Evolutionary conservation across 2,888 invertebrate genomes (phyloP).

Genomic region (Andrena bicolor): DNA sequence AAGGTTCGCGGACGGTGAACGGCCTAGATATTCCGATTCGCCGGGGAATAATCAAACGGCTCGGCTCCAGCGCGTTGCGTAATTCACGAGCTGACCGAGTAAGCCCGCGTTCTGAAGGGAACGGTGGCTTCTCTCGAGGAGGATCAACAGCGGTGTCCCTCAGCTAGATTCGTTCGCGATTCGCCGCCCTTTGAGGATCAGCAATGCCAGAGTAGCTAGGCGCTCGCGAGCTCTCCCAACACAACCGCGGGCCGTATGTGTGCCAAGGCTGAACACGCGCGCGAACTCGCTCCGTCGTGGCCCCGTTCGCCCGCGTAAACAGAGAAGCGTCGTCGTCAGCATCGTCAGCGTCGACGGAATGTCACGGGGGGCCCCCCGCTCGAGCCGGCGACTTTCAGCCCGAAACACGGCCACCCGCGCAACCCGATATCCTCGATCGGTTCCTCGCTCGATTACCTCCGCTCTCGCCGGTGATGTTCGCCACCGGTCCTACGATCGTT

Average conservation of each 20-base stretch:
- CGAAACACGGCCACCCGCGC: background rate
- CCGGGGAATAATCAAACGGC: slow-evolving; percentile 28
- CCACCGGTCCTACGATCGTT: background rate
- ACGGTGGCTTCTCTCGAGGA: background rate
- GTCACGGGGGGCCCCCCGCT: slow-evolving; percentile 39
- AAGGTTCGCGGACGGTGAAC: background rate
- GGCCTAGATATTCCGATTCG: slow-evolving; percentile 23
- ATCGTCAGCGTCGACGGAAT: slow-evolving; percentile 40
- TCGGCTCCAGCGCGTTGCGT: slow-evolving; percentile 15
- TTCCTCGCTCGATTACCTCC: slow-evolving; percentile 22
- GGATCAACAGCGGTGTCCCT: slow-evolving; percentile 8
- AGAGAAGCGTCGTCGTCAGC: slow-evolving; percentile 46
- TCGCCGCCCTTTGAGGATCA: slow-evolving; percentile 38
- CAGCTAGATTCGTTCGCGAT: slow-evolving; percentile 35
- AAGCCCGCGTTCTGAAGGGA: background rate
- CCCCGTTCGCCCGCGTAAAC: slow-evolving; percentile 41
- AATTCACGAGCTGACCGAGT: background rate
- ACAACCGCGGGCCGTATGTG: slow-evolving; percentile 31
- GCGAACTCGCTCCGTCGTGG: background rate
- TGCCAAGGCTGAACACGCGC: slow-evolving; percentile 56
- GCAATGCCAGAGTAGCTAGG: background rate
- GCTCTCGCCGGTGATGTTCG: background rate
- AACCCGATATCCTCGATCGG: slow-evolving; percentile 8
- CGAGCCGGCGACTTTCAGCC: slow-evolving; percentile 24
- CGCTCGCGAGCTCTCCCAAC: slow-evolving; percentile 12